Conservation (phyloP, 2,797 vertebrate species). For the Notamacropus eugenii region DNA sequence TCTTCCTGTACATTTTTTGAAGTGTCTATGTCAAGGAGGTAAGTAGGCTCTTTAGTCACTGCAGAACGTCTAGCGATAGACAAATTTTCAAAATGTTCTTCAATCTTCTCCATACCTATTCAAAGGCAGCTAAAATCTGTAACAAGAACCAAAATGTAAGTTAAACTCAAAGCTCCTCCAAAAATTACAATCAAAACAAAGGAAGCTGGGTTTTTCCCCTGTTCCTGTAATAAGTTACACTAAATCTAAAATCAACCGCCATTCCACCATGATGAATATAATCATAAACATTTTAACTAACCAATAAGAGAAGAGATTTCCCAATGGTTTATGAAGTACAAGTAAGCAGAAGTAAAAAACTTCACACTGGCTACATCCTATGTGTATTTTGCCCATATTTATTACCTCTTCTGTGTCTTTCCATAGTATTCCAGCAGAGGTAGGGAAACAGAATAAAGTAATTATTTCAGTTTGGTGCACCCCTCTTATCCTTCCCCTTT, state of each 20-base stretch:
- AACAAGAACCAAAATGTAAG: conserved; percentile 59
- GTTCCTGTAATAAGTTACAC: conserved; percentile 26
- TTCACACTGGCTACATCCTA: not conserved
- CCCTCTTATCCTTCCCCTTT: not conserved
- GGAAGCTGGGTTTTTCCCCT: not conserved
- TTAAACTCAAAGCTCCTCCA: conserved; percentile 36
- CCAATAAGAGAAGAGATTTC: conserved; percentile 6
- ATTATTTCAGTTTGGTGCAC: not conserved
- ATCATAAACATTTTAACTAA: conserved; percentile 9
- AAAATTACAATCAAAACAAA: conserved; percentile 33
- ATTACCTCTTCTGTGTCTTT: not conserved
- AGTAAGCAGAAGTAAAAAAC: not conserved
- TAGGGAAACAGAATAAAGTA: not conserved
- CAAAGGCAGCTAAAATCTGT: conserved; percentile 66
- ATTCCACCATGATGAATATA: conserved; percentile 30
- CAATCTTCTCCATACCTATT: conserved; percentile 87
- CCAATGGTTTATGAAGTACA: not conserved
- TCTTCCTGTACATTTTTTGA: conserved; percentile 44
- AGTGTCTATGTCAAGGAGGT: conserved; percentile 89
- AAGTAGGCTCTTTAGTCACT: conserved; percentile 84
- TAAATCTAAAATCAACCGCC: conserved; percentile 32
- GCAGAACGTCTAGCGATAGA: conserved; percentile 86
- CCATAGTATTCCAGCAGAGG: not conserved
- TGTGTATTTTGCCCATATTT: not conserved
- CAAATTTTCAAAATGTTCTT: conserved; percentile 87